Percentiles rank a stretch among this genome's conserved stretches.
Evolutionary conservation across 2,888 invertebrate species (phyloP).

Genomic region (Thymelicus lineola): DNA sequence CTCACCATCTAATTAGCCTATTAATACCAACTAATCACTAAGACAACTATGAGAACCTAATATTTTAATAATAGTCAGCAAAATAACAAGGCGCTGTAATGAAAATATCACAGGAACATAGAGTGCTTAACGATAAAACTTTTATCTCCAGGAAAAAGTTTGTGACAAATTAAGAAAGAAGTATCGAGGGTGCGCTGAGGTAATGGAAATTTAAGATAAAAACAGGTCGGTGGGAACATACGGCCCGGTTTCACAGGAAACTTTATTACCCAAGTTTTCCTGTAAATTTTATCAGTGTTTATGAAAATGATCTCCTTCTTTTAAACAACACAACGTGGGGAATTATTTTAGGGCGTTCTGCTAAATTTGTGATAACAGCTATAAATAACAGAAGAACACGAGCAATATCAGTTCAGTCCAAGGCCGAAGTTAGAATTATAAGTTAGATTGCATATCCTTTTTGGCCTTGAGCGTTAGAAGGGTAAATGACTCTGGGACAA

Average conservation of each 20-base stretch:
- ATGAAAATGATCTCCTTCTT: slow-evolving; percentile 12
- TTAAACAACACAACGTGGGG: neutral
- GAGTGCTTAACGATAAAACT: slow-evolving; percentile 61
- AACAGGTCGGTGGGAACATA: slow-evolving; percentile 38
- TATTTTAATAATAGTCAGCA: slow-evolving; percentile 4
- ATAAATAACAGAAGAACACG: too few species aligned
- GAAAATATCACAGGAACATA: slow-evolving; percentile 64
- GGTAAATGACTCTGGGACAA: too few species aligned
- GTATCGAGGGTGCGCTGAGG: slow-evolving; percentile 47
- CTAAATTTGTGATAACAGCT: neutral
- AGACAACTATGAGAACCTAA: too few species aligned
- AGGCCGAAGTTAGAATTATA: neutral
- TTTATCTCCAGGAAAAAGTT: slow-evolving; percentile 63
- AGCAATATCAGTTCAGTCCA: too few species aligned
- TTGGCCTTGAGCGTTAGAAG: too few species aligned
- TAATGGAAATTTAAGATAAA: slow-evolving; percentile 51
- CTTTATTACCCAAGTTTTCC: slow-evolving; percentile 7
- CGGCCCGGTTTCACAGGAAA: slow-evolving; percentile 2
- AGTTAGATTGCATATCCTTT: neutral
- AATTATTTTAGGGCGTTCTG: neutral
- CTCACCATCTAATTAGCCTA: too few species aligned
- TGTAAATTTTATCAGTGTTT: slow-evolving; percentile 20
- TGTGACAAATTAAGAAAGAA: slow-evolving; percentile 72
- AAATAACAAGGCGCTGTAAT: slow-evolving; percentile 45
- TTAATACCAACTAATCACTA: too few species aligned